Conservation (phyloP, 2,888 invertebrate species). For the Phania funesta region DNA sequence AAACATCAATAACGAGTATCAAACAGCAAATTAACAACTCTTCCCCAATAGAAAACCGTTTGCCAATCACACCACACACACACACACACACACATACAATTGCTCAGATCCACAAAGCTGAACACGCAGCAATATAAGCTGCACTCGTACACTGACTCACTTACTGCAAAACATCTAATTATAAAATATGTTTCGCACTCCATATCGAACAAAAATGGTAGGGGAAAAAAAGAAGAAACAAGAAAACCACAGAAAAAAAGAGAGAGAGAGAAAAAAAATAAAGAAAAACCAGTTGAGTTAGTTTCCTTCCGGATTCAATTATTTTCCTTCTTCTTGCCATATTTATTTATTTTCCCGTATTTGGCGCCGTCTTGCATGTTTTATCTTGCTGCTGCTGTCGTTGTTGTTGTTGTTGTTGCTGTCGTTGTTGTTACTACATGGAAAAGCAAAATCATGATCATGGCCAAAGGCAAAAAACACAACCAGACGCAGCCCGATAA, state of each 20-base stretch:
- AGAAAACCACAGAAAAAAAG: neutral
- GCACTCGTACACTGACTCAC: neutral
- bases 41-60: constrained; percentile 51
- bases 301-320: constrained; percentile 80
- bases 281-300: constrained; percentile 75
- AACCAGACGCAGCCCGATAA: constrained; percentile 17
- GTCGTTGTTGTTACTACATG: neutral
- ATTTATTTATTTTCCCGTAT: constrained; percentile 59
- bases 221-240: neutral
- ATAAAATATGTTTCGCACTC: constrained; percentile 19
- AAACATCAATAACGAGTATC: constrained; percentile 3
- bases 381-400: neutral
- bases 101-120: neutral
- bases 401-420: neutral
- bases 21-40: constrained; percentile 54
- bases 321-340: constrained; percentile 70
- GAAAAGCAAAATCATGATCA: constrained; percentile 55
- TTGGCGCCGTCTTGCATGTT: constrained; percentile 64
- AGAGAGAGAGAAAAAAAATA: constrained; percentile 8
- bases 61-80: neutral
- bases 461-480: constrained; percentile 44
- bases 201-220: constrained; percentile 15
- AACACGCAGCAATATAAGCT: neutral
- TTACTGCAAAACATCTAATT: neutral
- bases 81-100: neutral